Base-by-base conservation (phyloP, 2,113 vertebrate species). In the Lasiurus cinereus region DNA sequence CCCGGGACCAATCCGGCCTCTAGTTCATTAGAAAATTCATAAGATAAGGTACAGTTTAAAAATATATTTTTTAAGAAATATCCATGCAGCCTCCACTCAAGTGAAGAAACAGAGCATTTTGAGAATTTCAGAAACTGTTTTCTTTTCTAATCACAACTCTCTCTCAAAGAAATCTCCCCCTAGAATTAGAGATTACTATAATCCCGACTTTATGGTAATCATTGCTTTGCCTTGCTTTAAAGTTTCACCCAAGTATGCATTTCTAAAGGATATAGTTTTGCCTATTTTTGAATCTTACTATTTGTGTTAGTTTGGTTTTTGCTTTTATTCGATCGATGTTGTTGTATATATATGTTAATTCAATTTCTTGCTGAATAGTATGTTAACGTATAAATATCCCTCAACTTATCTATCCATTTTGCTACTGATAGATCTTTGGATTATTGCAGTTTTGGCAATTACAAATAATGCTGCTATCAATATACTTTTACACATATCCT, bases 181-280 rank as follows among this genome's bases (percentile, higher is more conserved):
- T 88, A 73, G 76, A 83, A 76, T 83, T 91, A 93, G 90, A 93
- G 92, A 96, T 96, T 86, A 96, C 92, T 96, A 46, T 97, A 96
- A 95, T 96, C 56, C 90, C 89, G 90, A 79, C n/a, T 93, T 89
- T 78, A 56, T 36, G 78, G 31, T 95, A 94, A 96, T 95, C 74
- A 93, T 77, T 83, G 69, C 83, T 84, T 94, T 86, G 54, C 74
- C 89, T 89, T 93, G 88, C 56, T 91, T 91, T 87, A 93, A 56
- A 93, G 70, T 87, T 93, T 88, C 76, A 91, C 70, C 86, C 56
- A 83, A 79, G 69, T 90, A 69, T 87, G 29, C 54, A 36, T 64
- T 93, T 94, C 64, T 87, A 94, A 95, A 86, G 94, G 64, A 83
- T 70, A 89, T 22, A 86, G 78, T 89, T 86, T 85, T 93, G 73